These are phyloP conservation scores for Hyla sarda DNA, from an alignment of 2,113 vertebrate species.

Conservation along the genomic window DNA sequence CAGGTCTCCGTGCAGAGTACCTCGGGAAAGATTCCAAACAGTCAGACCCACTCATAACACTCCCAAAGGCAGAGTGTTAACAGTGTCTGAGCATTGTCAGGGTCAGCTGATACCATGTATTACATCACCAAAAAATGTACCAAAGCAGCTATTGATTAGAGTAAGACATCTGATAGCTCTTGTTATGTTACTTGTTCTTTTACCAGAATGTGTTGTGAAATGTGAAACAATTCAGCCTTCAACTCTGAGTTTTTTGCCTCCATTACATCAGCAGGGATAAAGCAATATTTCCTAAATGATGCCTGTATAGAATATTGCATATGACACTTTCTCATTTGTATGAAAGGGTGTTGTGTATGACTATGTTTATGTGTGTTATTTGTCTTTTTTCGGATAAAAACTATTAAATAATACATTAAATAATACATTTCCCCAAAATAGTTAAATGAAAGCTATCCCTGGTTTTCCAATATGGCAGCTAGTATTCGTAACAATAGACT, in stretches of 20 bases:
- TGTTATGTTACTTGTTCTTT: slow-evolving; percentile 62
- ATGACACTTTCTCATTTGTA: neutral
- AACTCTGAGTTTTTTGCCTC: neutral
- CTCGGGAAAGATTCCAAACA: slow-evolving; percentile 58
- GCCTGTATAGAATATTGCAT: neutral
- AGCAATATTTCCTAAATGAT: neutral
- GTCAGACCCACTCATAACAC: slow-evolving; percentile 45
- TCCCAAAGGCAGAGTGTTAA: slow-evolving; percentile 64
- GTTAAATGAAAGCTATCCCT: too few relatives aligned
- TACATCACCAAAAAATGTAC: slow-evolving; percentile 63
- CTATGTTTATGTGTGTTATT: neutral
- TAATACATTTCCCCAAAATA: too few relatives aligned
- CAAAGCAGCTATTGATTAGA: slow-evolving; percentile 57
- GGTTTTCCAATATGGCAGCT: too few relatives aligned
- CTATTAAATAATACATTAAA: too few relatives aligned
- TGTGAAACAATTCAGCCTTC: slow-evolving; percentile 41
- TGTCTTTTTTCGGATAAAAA: too few relatives aligned
- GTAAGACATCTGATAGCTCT: slow-evolving; percentile 66
- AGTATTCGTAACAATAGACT: too few relatives aligned
- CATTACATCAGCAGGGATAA: neutral
- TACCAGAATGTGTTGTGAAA: slow-evolving; percentile 60
- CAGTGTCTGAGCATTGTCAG: slow-evolving; percentile 54
- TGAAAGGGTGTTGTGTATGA: neutral
- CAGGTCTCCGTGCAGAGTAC: slow-evolving; percentile 63
- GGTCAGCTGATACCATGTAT: slow-evolving; percentile 57